A percentile compares a stretch with the other conserved stretches of the same genome.
These are phyloP conservation scores for Thunnus thynnus DNA, from an alignment of 2,113 vertebrate species.

Conservation along the genomic window DNA sequence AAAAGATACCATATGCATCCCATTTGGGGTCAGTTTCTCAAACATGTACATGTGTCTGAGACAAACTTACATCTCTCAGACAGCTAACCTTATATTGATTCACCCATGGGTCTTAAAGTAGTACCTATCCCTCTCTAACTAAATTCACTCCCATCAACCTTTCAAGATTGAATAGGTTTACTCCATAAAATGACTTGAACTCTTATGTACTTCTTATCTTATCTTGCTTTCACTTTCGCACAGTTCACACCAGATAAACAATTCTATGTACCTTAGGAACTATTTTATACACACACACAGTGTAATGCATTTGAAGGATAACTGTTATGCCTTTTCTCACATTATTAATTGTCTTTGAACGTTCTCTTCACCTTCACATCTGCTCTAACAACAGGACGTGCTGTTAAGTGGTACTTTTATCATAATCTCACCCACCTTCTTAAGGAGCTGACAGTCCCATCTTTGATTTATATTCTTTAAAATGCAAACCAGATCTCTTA, in stretches of 20 bases:
- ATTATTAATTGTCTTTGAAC: conserved; percentile 16
- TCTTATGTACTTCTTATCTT: neutral
- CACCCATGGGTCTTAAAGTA: neutral
- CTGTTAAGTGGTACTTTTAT: conserved; percentile 25
- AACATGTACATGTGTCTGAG: too few relatives aligned
- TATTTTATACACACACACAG: neutral
- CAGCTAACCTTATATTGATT: neutral
- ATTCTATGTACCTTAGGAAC: too few relatives aligned
- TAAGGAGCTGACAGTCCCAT: conserved; percentile 28
- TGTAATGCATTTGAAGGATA: neutral
- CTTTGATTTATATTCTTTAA: conserved; percentile 36
- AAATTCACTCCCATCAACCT: neutral
- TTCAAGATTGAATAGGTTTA: neutral
- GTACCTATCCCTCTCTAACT: neutral
- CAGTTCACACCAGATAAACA: neutral
- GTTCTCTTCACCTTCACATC: neutral
- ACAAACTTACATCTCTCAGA: neutral
- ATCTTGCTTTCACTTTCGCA: neutral
- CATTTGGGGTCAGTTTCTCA: too few relatives aligned
- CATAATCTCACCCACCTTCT: conserved; percentile 12
- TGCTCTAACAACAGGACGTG: conserved; percentile 11
- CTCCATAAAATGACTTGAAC: neutral
- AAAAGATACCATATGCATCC: too few relatives aligned
- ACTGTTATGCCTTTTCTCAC: neutral
- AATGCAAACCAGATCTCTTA: conserved; percentile 12